Percentiles rank a stretch among this genome's conserved stretches.
Conservation (phyloP, 2,797 vertebrate species). For the Anguilla obscura region DNA sequence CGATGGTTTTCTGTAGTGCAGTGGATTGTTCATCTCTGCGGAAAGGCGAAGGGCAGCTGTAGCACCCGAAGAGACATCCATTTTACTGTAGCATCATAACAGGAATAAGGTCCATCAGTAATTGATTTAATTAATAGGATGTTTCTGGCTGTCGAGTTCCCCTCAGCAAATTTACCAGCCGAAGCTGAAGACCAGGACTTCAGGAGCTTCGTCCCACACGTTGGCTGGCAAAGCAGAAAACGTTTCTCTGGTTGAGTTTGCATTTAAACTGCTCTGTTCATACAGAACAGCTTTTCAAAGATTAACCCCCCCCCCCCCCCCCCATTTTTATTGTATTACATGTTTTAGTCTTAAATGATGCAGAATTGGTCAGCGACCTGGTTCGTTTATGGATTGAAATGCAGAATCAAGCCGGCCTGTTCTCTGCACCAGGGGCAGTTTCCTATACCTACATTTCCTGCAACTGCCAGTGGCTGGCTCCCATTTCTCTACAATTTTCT, state of each 20-base stretch:
- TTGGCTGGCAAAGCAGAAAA: background rate
- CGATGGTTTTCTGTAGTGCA: background rate
- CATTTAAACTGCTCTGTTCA: background rate
- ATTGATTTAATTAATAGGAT: background rate
- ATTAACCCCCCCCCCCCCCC: background rate
- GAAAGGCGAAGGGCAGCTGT: background rate
- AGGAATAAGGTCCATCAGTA: background rate
- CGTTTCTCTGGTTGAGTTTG: background rate
- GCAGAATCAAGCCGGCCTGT: background rate
- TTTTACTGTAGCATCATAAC: background rate
- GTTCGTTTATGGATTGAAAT: background rate
- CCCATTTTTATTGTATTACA: background rate
- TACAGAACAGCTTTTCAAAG: background rate
- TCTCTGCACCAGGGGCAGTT: background rate
- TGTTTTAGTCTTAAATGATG: background rate
- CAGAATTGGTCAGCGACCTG: background rate
- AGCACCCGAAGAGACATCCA: background rate
- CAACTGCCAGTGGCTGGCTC: background rate
- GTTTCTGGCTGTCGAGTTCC: background rate
- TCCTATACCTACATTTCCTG: background rate
- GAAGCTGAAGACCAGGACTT: background rate
- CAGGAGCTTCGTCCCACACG: background rate
- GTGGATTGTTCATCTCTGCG: background rate
- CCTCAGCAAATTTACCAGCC: background rate
- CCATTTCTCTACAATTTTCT: background rate